phyloP scores from a whole-genome alignment of 2,113 vertebrate species.

The Strix uralensis region DNA sequence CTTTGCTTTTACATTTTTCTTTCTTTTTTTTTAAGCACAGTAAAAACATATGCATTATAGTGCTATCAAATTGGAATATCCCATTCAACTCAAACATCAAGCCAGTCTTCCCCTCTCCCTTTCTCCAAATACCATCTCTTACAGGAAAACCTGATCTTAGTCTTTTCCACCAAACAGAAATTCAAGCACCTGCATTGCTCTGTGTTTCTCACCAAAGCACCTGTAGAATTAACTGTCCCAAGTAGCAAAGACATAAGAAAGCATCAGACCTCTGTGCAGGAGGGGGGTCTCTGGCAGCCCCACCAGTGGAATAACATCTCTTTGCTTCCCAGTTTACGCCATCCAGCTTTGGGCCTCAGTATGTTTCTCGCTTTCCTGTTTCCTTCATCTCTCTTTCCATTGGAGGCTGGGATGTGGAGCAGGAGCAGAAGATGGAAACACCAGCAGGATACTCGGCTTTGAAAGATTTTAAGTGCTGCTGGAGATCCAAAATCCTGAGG shows the following conservation, averaged over 20 bases:
- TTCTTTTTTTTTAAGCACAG: not conserved
- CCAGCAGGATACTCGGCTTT: not conserved
- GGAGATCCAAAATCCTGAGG: not conserved
- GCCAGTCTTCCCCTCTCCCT: not conserved
- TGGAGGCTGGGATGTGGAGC: not conserved
- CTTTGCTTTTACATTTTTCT: not conserved
- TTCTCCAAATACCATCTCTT: not conserved
- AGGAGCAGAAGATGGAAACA: not conserved
- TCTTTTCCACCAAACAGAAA: not conserved
- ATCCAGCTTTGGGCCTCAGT: not conserved
- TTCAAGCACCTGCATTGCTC: not conserved
- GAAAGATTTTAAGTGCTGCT: not conserved
- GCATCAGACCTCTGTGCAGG: not conserved
- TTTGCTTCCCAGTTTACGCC: rapidly evolving
- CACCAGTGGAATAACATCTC: not conserved
- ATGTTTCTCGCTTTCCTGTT: rapidly evolving
- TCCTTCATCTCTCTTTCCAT: not conserved
- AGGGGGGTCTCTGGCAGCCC: too few species aligned
- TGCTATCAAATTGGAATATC: not conserved
- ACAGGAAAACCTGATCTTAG: not conserved
- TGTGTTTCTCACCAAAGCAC: rapidly evolving
- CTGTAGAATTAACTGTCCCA: not conserved
- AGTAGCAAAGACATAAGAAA: rapidly evolving
- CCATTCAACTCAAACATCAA: not conserved
- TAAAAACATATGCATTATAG: not conserved